Evolutionary conservation across 2,797 vertebrate genomes (phyloP).

Genomic region (Pelochelys cantorii): DNA sequence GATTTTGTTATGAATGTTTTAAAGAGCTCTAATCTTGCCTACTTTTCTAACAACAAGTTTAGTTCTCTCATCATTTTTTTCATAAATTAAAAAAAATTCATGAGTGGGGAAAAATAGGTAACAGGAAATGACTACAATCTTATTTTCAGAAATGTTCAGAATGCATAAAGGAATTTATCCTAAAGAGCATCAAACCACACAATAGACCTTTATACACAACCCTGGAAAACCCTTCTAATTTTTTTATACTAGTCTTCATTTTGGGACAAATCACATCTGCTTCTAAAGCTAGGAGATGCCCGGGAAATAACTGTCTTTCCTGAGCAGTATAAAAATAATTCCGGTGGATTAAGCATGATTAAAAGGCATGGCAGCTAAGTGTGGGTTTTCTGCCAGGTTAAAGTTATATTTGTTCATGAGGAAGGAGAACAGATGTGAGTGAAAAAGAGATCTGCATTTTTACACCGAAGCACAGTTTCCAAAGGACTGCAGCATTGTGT

Average conservation of each 20-base stretch:
- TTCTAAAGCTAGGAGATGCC: not conserved
- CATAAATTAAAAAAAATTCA: not conserved
- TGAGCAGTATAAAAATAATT: not conserved
- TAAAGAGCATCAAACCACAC: not conserved
- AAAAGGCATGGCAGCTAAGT: slow-evolving; percentile 2
- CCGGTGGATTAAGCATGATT: not conserved
- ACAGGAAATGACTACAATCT: not conserved
- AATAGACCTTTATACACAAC: not conserved
- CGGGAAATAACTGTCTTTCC: not conserved
- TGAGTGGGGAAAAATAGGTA: not conserved
- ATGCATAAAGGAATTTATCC: not conserved
- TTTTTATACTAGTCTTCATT: not conserved
- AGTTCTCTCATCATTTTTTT: not conserved
- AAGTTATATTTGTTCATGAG: slow-evolving; percentile 20
- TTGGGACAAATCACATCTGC: not conserved
- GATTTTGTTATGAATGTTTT: not conserved
- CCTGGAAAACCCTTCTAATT: not conserved
- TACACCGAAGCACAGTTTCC: not conserved
- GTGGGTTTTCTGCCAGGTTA: not conserved
- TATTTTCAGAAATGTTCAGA: not conserved
- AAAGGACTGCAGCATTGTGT: accelerated
- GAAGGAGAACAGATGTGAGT: not conserved
- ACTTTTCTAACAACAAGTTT: not conserved
- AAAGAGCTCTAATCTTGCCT: not conserved
- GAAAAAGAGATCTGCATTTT: not conserved